Percentiles rank a stretch among this genome's conserved stretches.
Evolutionary conservation across 2,797 vertebrate genomes (phyloP).

Genomic region (Cyclopterus lumpus): DNA sequence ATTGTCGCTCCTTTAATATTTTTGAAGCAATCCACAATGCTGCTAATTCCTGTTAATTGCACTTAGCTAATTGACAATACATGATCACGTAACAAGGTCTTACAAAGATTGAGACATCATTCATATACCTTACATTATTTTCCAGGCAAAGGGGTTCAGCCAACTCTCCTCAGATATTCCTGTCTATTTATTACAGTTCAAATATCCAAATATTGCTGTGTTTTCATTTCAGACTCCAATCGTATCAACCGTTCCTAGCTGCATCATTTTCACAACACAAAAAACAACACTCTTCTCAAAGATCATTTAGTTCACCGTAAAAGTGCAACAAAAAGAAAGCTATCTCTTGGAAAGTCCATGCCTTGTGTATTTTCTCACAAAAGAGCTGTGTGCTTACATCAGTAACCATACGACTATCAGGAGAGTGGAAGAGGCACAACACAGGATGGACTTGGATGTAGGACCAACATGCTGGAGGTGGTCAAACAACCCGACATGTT

Average conservation of each 20-base stretch:
- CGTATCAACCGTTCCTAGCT: background rate
- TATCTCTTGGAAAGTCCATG: slow-evolving; percentile 48
- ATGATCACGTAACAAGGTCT: slow-evolving; percentile 26
- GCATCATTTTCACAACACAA: slow-evolving; percentile 2
- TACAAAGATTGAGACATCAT: slow-evolving; percentile 10
- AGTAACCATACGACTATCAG: slow-evolving; percentile 24
- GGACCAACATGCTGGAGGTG: background rate
- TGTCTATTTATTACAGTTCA: background rate
- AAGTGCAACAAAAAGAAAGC: slow-evolving; percentile 63
- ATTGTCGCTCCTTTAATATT: background rate
- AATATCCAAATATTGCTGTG: slow-evolving; percentile 3
- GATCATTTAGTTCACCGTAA: slow-evolving; percentile 23
- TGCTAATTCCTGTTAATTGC: slow-evolving; percentile 58
- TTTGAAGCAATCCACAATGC: slow-evolving; percentile 36
- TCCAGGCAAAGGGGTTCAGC: background rate
- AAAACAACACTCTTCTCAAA: slow-evolving; percentile 18
- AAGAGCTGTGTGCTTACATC: slow-evolving; percentile 44
- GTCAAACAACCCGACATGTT: background rate
- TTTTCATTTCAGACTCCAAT: slow-evolving; percentile 7
- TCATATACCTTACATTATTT: too few relatives aligned
- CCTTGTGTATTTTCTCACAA: slow-evolving; percentile 40
- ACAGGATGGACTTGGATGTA: background rate
- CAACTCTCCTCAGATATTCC: slow-evolving; percentile 12
- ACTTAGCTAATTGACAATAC: slow-evolving; percentile 52
- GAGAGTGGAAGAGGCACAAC: slow-evolving; percentile 4